These are phyloP conservation scores for Ovis aries DNA, from an alignment of 2,113 vertebrate genomes.

Conservation along the genomic window ARS-UI_Ramb_v3.0 NC_056076.1:41054001-41054500, in stretches of 20 bases:
- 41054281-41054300: background rate
- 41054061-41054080: background rate
- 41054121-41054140: background rate
- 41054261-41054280: background rate
- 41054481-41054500: background rate
- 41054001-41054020: background rate
- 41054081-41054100: background rate
- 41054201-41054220: too few relatives aligned
- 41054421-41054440: background rate
- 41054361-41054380: background rate
- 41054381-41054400: background rate
- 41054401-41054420: background rate
- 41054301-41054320: background rate
- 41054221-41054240: too few relatives aligned
- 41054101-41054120: background rate
- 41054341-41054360: background rate
- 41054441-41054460: background rate
- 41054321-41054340: background rate
- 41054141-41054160: too few relatives aligned
- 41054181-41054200: too few relatives aligned
- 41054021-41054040: background rate
- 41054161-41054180: too few relatives aligned
- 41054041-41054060: background rate
- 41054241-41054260: too few relatives aligned
- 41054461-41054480: background rate